Conservation (phyloP, 1,140 invertebrate species). For the Nasonia vitripennis region DNA sequence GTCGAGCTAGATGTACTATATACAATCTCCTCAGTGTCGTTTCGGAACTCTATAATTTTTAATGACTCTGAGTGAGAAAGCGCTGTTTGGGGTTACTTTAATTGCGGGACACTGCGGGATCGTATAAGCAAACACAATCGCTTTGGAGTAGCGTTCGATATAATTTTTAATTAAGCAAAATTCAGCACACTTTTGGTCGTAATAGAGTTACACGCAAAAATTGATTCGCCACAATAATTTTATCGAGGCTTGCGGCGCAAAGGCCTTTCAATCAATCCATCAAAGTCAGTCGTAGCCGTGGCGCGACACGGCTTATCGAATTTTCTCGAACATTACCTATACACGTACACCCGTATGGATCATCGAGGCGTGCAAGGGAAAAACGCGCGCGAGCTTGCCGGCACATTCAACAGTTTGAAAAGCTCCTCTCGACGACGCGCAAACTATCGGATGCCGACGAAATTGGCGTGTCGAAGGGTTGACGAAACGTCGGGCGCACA, state of each 20-base stretch:
- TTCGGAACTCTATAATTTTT: background rate
- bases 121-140: no score
- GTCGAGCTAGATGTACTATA: background rate
- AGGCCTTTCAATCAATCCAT: background rate
- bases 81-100: no score
- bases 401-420: constrained; percentile 16
- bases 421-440: background rate
- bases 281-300: background rate
- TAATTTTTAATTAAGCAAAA: background rate
- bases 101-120: no score
- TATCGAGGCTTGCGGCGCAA: background rate
- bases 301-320: background rate
- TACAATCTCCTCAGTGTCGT: background rate
- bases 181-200: no score
- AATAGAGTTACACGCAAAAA: background rate
- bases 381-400: background rate
- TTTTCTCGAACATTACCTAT: constrained; percentile 2
- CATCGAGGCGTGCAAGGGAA: background rate
- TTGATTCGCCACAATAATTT: background rate
- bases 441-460: background rate
- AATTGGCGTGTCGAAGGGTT: constrained; percentile 18
- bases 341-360: background rate
- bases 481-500: background rate
- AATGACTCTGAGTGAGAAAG: background rate
- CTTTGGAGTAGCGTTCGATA: no score